These are phyloP conservation scores for Caenorhabditis drosophilae DNA, from an alignment of 2,888 invertebrate species.

Conservation along the genomic window DNA sequence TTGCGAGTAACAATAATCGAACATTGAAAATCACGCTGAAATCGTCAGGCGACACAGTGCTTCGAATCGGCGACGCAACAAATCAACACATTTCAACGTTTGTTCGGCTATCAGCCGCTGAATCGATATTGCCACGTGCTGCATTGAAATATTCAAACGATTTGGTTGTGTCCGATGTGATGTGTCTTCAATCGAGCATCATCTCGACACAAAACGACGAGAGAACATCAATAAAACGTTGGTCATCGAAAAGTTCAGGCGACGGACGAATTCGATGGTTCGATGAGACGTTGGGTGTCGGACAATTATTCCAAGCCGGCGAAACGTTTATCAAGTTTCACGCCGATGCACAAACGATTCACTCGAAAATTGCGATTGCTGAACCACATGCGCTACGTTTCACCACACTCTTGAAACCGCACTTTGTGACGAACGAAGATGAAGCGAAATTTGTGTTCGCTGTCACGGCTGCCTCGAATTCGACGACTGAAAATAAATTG, in stretches of 20 bases:
- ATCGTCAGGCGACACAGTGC: slow-evolving; percentile 57
- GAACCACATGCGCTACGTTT: slow-evolving; percentile 17
- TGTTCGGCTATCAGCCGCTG: slow-evolving; percentile 48
- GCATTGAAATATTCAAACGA: slow-evolving; percentile 15
- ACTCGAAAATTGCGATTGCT: slow-evolving; percentile 21
- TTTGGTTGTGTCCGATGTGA: slow-evolving; percentile 38
- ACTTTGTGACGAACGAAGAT: slow-evolving; percentile 20
- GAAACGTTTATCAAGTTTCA: slow-evolving; percentile 30
- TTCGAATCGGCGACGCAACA: slow-evolving; percentile 53
- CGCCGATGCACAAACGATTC: slow-evolving; percentile 28
- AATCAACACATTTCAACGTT: slow-evolving; percentile 41
- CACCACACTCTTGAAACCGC: neutral
- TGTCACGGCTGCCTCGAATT: slow-evolving; percentile 18
- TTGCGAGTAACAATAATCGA: slow-evolving; percentile 44
- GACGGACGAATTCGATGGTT: slow-evolving; percentile 32
- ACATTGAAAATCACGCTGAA: slow-evolving; percentile 51
- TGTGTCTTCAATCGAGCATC: slow-evolving; percentile 34
- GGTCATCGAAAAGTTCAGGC: slow-evolving; percentile 31
- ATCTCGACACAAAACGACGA: no score
- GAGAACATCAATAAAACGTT: slow-evolving; percentile 6
- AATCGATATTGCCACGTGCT: slow-evolving; percentile 28
- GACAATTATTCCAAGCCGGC: slow-evolving; percentile 32
- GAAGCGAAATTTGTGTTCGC: slow-evolving; percentile 8
- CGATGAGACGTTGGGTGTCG: slow-evolving; percentile 31
- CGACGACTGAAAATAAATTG: slow-evolving; percentile 10